These are phyloP conservation scores for Artibeus lituratus DNA, from an alignment of 2,797 vertebrate species.

Conservation along the genomic window DNA sequence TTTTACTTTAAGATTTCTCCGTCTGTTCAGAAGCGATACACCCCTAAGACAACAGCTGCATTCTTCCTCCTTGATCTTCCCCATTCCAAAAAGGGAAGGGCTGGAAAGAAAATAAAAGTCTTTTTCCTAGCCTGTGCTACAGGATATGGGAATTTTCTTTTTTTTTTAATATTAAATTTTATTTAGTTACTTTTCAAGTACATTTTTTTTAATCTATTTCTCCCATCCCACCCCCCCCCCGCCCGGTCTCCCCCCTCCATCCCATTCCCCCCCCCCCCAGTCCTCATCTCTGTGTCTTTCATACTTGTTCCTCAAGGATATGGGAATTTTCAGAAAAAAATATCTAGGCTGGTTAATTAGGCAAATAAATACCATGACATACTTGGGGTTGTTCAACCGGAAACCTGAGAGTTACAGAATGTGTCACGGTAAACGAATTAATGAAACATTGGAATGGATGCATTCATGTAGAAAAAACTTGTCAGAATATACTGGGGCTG, in stretches of 20 bases:
- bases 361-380: neutral
- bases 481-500: constrained; percentile 8
- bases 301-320: no score
- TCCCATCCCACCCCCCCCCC: no score
- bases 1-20: neutral
- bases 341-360: neutral
- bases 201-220: no score
- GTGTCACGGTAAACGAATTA: constrained; percentile 26
- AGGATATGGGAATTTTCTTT: neutral
- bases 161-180: no score
- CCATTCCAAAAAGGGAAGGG: neutral
- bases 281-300: no score
- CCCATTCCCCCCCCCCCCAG: no score
- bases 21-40: neutral
- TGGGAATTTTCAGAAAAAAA: neutral
- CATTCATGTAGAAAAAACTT: neutral
- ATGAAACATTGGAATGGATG: neutral
- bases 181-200: no score
- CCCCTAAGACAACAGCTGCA: neutral
- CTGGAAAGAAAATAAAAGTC: neutral
- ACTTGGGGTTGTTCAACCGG: neutral
- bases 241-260: no score
- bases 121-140: neutral
- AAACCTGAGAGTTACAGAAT: constrained; percentile 1
- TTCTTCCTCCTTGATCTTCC: neutral